Base-by-base conservation (phyloP, 2,888 invertebrate species). In the Malthinus seriepunctatus region DNA sequence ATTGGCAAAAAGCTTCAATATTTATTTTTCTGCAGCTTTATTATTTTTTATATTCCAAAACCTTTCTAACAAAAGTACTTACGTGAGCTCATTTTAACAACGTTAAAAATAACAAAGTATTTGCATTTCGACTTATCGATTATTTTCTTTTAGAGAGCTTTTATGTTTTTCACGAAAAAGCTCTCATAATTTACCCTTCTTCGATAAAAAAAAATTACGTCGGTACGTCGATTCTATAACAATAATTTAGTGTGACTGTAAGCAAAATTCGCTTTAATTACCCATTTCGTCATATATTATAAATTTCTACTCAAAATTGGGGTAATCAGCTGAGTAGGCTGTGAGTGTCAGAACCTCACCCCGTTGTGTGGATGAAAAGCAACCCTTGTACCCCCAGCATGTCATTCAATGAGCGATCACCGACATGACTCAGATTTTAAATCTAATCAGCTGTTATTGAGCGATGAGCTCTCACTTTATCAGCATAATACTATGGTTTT, bases 361-460 rank as follows among this genome's bases (percentile, higher is more conserved):
- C 54, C 14, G 14, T 33, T 14, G 42, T 14, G 42, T 46, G 44
- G 49, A 32, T 31, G 35, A 32, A 15, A 32, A 31, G 42, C 57
- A 35, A 53, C 56, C 60, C 32, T 46, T 50, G 42, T 51, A 47
- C 55, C 52, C 58, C 51, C 54, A 32, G 53, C 55, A 60, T 60
- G 67, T 67, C 67, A 67, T 56, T 56, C 59, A 60, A 56, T 67
- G 67, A 67, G 63, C 63, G 67, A 67, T 67, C 67, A 66, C 67
- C 63, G 62, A 66, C 68, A 68, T 68, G 68, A 68, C 63, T 68
- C 68, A 67, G 68, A 68, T 68, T 68, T 68, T 66, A 68, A 68
- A 68, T 67, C 65, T 66, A 68, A 68, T 68, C 68, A 68, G 66
- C 67, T 68, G 68, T 66, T 68, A 68, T 68, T 68, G 68, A 68